phyloP scores from a whole-genome alignment of 2,888 invertebrate genomes.

The Protonemura montana region DNA sequence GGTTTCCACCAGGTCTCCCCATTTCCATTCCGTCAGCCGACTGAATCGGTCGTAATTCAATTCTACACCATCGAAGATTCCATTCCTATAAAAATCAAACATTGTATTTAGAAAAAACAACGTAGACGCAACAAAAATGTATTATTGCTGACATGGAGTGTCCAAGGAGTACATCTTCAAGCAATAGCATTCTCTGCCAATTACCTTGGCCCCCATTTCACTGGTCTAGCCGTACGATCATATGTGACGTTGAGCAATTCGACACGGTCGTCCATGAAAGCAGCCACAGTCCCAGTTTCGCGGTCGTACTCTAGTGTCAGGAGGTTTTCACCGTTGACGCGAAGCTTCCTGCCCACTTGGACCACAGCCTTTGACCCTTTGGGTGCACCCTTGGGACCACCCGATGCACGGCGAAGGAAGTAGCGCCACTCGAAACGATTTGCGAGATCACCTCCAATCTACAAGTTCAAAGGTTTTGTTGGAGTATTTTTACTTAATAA shows the following conservation, averaged over 20 bases:
- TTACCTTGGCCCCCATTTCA: slow-evolving; percentile 79
- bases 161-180: too few species aligned
- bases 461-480: not conserved
- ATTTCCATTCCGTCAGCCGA: slow-evolving; percentile 87
- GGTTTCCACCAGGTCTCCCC: slow-evolving; percentile 90
- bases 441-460: slow-evolving; percentile 84
- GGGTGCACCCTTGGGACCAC: slow-evolving; percentile 64
- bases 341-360: slow-evolving; percentile 83
- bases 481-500: not conserved
- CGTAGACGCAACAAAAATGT: too few species aligned
- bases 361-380: slow-evolving; percentile 71
- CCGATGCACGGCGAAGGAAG: slow-evolving; percentile 79
- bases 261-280: slow-evolving; percentile 86
- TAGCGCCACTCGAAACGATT: slow-evolving; percentile 97
- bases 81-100: slow-evolving; percentile 63
- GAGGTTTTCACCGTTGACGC: slow-evolving; percentile 91
- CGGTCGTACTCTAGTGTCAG: slow-evolving; percentile 91
- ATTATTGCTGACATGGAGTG: too few species aligned
- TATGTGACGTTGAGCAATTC: slow-evolving; percentile 87
- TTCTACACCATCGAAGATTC: slow-evolving; percentile 88
- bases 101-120: slow-evolving; percentile 22
- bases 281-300: slow-evolving; percentile 83
- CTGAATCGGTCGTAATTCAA: slow-evolving; percentile 92
- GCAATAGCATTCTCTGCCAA: not conserved
- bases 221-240: slow-evolving; percentile 82